Conservation (phyloP, 2,888 invertebrate species). For the Pheosia tremula region DNA sequence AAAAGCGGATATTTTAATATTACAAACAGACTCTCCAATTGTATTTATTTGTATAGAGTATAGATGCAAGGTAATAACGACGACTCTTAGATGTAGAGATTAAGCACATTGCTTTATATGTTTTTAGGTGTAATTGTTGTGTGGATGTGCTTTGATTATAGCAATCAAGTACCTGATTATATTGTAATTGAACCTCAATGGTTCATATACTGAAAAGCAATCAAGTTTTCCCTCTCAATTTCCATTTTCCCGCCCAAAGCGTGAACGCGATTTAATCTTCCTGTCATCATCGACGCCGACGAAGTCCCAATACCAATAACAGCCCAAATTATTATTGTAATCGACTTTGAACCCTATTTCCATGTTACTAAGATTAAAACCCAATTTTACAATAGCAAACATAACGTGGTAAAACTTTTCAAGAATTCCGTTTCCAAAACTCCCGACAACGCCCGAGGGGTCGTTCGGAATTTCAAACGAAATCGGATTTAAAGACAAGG, state of each 20-base stretch:
- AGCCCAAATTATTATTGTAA: constrained; percentile 11
- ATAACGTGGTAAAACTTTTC: constrained; percentile 39
- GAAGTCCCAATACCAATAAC: constrained; percentile 56
- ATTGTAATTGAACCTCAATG: too few relatives aligned
- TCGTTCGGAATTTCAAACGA: constrained; percentile 56
- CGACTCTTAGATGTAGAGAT: too few relatives aligned
- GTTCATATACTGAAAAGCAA: neutral
- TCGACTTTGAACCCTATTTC: constrained; percentile 29
- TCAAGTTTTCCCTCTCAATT: constrained; percentile 48
- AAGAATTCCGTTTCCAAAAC: constrained; percentile 70
- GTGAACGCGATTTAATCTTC: constrained; percentile 67
- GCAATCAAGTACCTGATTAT: too few relatives aligned
- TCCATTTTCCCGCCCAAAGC: constrained; percentile 69
- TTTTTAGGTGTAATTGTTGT: too few relatives aligned
- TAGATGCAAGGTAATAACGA: too few relatives aligned
- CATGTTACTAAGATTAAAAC: constrained; percentile 8
- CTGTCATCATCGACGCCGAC: constrained; percentile 65
- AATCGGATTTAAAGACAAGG: constrained; percentile 63
- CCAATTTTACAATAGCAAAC: constrained; percentile 14
- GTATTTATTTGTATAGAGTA: too few relatives aligned
- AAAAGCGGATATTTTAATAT: too few relatives aligned
- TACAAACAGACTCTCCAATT: too few relatives aligned
- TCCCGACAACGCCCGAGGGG: constrained; percentile 64
- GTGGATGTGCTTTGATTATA: too few relatives aligned
- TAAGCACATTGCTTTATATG: too few relatives aligned